phyloP scores from a whole-genome alignment of 1,140 invertebrate species.

The Hermatobates lingyangjiaoensis region DNA sequence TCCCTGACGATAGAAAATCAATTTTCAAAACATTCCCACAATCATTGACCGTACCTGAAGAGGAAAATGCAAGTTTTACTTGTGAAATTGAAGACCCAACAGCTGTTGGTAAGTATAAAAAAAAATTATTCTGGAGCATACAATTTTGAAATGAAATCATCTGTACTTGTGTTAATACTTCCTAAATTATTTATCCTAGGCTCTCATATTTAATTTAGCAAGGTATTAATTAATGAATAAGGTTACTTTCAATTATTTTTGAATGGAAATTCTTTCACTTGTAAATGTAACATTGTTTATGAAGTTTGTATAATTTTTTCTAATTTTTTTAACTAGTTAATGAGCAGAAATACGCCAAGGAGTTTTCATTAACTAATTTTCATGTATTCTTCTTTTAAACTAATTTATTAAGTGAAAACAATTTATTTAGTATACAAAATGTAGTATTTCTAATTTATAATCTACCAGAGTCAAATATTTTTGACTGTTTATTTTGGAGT shows the following conservation, averaged over 20 bases:
- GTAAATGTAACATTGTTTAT: neutral
- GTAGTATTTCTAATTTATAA: neutral
- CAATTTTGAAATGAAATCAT: neutral
- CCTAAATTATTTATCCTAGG: too few relatives aligned
- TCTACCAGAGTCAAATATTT: neutral
- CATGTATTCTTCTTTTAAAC: neutral
- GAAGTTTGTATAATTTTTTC: too few relatives aligned
- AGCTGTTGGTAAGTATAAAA: conserved; percentile 34
- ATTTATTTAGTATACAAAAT: neutral
- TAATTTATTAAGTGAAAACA: neutral
- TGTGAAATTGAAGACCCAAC: conserved; percentile 54
- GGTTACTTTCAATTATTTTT: neutral
- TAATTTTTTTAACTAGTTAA: too few relatives aligned
- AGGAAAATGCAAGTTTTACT: conserved; percentile 58
- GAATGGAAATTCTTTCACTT: neutral
- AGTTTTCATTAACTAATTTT: too few relatives aligned
- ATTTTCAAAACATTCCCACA: conserved; percentile 74
- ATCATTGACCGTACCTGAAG: conserved; percentile 65
- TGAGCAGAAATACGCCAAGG: too few relatives aligned
- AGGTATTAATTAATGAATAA: neutral
- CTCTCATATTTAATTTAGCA: too few relatives aligned
- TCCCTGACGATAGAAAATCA: conserved; percentile 70
- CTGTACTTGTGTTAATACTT: too few relatives aligned
- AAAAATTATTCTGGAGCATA: neutral
- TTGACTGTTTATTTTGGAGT: too few relatives aligned